Conservation (phyloP, 2,797 vertebrate species). For the Decapterus maruadsi region DNA sequence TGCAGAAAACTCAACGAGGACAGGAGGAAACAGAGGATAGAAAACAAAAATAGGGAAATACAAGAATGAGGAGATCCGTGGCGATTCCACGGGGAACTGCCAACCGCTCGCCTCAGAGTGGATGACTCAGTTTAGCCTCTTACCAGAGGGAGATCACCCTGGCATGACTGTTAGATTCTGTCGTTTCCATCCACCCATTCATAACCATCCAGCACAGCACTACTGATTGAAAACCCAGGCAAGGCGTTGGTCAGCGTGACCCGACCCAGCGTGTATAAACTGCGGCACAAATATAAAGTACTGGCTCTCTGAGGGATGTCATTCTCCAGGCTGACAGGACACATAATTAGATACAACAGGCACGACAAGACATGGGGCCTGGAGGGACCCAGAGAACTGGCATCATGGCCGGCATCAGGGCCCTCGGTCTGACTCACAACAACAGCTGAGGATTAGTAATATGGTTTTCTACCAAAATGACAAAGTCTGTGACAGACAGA, state of each 20-base stretch:
- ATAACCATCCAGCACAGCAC: constrained; percentile 36
- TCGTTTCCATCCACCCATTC: constrained; percentile 63
- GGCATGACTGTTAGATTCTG: constrained; percentile 48
- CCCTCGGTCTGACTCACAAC: constrained; percentile 31
- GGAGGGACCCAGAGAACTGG: constrained; percentile 12
- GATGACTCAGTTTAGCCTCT: constrained; percentile 75
- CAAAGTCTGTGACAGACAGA: constrained; percentile 24
- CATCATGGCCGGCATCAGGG: constrained; percentile 15
- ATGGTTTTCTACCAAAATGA: constrained; percentile 32
- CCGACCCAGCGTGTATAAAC: constrained; percentile 48
- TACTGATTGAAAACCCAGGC: constrained; percentile 59
- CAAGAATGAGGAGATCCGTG: constrained; percentile 54
- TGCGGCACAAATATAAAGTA: constrained; percentile 47
- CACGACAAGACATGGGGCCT: constrained; percentile 7
- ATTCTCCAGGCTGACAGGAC: constrained; percentile 29
- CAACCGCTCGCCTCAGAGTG: constrained; percentile 44
- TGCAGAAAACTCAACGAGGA: constrained; percentile 45
- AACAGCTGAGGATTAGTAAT: constrained; percentile 50
- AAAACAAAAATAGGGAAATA: constrained; percentile 52
- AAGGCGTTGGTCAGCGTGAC: constrained; percentile 57
- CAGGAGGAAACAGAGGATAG: constrained; percentile 41
- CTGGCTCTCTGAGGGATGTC: constrained; percentile 19
- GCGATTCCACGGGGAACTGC: constrained; percentile 59
- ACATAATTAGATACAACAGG: constrained; percentile 37
- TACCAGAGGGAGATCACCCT: constrained; percentile 48